Evolutionary conservation across 2,888 invertebrate genomes (phyloP).

Genomic region (Tenthredo notha): DNA sequence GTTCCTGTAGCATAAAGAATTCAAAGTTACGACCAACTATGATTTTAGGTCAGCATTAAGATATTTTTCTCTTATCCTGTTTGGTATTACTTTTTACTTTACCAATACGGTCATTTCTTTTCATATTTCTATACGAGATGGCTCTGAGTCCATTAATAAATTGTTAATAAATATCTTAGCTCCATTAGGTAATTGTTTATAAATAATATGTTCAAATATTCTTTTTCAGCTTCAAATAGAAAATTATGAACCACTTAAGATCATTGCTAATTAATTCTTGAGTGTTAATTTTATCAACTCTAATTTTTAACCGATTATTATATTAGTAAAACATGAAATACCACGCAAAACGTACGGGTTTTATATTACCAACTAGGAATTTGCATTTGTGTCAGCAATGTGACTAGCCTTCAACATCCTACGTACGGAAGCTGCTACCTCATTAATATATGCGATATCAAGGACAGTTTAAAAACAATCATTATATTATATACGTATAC

Average conservation of each 20-base stretch:
- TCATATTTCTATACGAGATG: neutral
- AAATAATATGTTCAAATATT: neutral
- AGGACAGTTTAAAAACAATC: conserved; percentile 40
- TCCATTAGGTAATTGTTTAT: conserved; percentile 12
- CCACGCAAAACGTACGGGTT: neutral
- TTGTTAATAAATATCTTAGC: neutral
- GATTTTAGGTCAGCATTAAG: conserved; percentile 41
- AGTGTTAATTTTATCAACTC: neutral
- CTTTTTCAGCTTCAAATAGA: neutral
- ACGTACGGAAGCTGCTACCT: conserved; percentile 7
- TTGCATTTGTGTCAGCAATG: conserved; percentile 43
- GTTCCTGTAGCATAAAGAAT: conserved; percentile 42
- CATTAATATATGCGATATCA: conserved; percentile 39
- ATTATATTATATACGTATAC: conserved; percentile 17
- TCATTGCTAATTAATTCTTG: neutral
- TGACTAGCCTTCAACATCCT: conserved; percentile 47
- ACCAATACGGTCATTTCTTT: neutral
- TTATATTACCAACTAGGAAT: conserved; percentile 5
- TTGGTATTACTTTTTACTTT: neutral
- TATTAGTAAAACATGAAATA: neutral
- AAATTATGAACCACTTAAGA: neutral
- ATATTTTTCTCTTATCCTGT: conserved; percentile 15
- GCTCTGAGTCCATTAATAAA: conserved; percentile 13
- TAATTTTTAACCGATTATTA: neutral
- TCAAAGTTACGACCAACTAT: conserved; percentile 44